A percentile compares a stretch with the other conserved stretches of the same genome.
These are phyloP conservation scores for Hylomyscus alleni DNA, from an alignment of 2,797 vertebrate genomes.

Conservation along the genomic window DNA sequence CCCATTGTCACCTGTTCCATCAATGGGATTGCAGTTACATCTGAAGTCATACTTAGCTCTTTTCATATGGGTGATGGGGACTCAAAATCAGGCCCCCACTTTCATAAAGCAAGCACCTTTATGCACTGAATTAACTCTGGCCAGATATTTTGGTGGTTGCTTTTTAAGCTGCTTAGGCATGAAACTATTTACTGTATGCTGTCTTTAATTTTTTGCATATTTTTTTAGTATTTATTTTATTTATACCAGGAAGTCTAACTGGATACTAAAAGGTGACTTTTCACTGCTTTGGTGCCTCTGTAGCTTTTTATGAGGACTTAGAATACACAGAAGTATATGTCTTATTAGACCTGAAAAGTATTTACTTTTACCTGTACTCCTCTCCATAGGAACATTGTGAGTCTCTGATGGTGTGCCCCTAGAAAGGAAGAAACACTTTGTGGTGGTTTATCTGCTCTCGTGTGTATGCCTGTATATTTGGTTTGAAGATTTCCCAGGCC, in stretches of 20 bases:
- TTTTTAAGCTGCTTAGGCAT: constrained; percentile 14
- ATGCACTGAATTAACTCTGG: background rate
- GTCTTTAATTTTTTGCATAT: constrained; percentile 18
- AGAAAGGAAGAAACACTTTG: background rate
- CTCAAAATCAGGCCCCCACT: too few relatives aligned
- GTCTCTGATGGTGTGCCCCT: background rate
- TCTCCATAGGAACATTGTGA: background rate
- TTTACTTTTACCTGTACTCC: background rate
- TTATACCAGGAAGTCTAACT: constrained; percentile 45
- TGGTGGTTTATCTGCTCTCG: background rate
- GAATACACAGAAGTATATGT: background rate
- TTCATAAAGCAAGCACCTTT: background rate
- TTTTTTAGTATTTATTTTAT: constrained; percentile 61
- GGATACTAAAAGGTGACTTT: constrained; percentile 60
- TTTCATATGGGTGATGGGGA: background rate
- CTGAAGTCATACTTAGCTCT: background rate
- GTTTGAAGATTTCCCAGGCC: background rate
- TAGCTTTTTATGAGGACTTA: constrained; percentile 30
- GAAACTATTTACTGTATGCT: background rate
- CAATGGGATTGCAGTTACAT: background rate
- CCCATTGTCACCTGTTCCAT: background rate
- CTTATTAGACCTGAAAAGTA: constrained; percentile 11
- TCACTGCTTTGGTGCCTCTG: constrained; percentile 18
- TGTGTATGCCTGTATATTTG: background rate
- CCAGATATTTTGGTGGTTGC: background rate